These are phyloP conservation scores for Anolis sagrei DNA, from an alignment of 2,113 vertebrate genomes.

Conservation along the genomic window DNA sequence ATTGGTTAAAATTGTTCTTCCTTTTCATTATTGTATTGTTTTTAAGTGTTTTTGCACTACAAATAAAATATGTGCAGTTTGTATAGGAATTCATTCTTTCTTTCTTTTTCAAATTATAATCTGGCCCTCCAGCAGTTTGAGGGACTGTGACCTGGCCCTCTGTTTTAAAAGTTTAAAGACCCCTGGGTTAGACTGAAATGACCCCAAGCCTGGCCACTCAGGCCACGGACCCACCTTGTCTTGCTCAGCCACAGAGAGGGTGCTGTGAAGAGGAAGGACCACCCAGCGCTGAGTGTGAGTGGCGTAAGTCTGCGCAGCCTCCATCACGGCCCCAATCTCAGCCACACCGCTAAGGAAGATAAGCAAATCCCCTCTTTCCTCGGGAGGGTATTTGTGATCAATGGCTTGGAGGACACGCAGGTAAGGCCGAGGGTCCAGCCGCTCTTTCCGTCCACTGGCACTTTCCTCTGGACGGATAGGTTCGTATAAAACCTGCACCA, in stretches of 20 bases:
- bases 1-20: too few species aligned
- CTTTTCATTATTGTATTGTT: too few species aligned
- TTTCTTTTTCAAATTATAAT: too few species aligned
- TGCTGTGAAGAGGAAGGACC: slow-evolving; percentile 88
- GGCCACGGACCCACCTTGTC: slow-evolving; percentile 81
- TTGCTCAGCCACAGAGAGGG: slow-evolving; percentile 88
- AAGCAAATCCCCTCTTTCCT: slow-evolving; percentile 90
- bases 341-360: slow-evolving; percentile 93
- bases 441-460: slow-evolving; percentile 74
- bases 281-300: slow-evolving; percentile 87
- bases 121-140: too few species aligned
- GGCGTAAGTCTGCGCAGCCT: slow-evolving; percentile 86
- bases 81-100: too few species aligned
- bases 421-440: slow-evolving; percentile 87
- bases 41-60: too few species aligned
- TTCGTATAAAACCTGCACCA: slow-evolving; percentile 86
- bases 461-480: slow-evolving; percentile 82
- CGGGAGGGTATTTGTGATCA: slow-evolving; percentile 85
- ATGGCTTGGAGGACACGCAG: slow-evolving; percentile 90
- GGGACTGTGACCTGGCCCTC: too few species aligned
- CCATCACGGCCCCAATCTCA: slow-evolving; percentile 85
- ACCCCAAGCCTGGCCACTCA: too few species aligned
- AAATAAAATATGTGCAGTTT: too few species aligned
- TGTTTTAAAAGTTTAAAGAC: too few species aligned
- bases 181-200: too few species aligned